Evolutionary conservation across 2,888 invertebrate genomes (phyloP).

Genomic region (Dione vanillae): DNA sequence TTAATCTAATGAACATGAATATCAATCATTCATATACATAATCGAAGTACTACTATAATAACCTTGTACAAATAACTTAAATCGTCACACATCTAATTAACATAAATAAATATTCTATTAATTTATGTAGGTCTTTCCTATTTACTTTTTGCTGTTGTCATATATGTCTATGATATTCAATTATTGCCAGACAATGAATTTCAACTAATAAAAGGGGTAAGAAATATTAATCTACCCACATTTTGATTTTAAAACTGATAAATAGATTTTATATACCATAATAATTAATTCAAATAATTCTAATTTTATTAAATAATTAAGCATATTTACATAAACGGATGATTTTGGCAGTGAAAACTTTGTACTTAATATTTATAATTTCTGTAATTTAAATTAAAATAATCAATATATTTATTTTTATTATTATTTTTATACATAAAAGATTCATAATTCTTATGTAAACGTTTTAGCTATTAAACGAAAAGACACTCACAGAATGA

Average conservation of each 20-base stretch:
- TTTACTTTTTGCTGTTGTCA: conserved; percentile 21
- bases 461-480: no score
- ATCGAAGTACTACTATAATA: background rate
- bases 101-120: conserved; percentile 30
- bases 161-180: conserved; percentile 2
- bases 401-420: no score
- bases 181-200: conserved; percentile 3
- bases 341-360: no score
- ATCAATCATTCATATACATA: background rate
- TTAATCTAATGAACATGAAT: background rate
- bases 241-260: background rate
- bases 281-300: no score
- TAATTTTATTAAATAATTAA: no score
- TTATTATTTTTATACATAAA: no score
- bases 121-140: conserved; percentile 27
- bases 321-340: no score
- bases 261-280: no score
- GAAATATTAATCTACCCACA: background rate
- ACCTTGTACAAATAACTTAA: conserved; percentile 20
- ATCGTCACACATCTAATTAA: conserved; percentile 15
- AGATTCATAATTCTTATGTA: no score
- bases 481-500: no score
- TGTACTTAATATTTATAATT: no score
- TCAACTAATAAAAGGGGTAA: background rate
- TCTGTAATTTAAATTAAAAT: no score